A percentile compares a stretch with the other conserved stretches of the same genome.
These are phyloP conservation scores for Thecocarcelia acutangulata DNA, from an alignment of 2,888 invertebrate genomes.

Conservation along the genomic window DNA sequence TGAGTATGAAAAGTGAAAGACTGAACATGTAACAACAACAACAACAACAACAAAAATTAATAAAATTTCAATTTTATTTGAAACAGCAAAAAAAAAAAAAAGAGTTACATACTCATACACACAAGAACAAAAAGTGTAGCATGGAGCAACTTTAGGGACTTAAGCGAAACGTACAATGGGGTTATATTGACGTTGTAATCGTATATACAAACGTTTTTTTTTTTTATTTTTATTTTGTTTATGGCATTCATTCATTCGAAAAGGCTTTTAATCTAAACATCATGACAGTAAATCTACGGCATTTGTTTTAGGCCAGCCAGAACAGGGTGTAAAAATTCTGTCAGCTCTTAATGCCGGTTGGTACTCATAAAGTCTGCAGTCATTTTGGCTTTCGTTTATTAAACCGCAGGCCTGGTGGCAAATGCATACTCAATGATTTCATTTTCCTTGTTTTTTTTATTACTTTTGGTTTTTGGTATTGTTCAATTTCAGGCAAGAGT, in stretches of 20 bases:
- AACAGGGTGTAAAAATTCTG: not conserved
- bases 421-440: conserved; percentile 3
- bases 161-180: conserved; percentile 53
- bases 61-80: conserved; percentile 46
- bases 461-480: not conserved
- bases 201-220: conserved; percentile 8
- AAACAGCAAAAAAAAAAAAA: conserved; percentile 25
- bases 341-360: not conserved
- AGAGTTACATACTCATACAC: too few species aligned
- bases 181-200: conserved; percentile 39
- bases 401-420: conserved; percentile 20
- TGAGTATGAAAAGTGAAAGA: conserved; percentile 31
- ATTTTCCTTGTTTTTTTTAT: conserved; percentile 6
- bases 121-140: conserved; percentile 6
- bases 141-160: conserved; percentile 42
- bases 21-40: not conserved
- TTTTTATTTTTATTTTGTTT: conserved; percentile 1
- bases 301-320: conserved; percentile 33
- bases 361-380: not conserved
- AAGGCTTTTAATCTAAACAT: conserved; percentile 65
- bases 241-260: conserved; percentile 21
- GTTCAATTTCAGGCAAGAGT: conserved; percentile 16
- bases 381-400: not conserved
- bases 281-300: conserved; percentile 53
- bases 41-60: conserved; percentile 14